Evolutionary conservation across 2,888 invertebrate species (phyloP).

Genomic region (Melangyna quadrimaculata): DNA sequence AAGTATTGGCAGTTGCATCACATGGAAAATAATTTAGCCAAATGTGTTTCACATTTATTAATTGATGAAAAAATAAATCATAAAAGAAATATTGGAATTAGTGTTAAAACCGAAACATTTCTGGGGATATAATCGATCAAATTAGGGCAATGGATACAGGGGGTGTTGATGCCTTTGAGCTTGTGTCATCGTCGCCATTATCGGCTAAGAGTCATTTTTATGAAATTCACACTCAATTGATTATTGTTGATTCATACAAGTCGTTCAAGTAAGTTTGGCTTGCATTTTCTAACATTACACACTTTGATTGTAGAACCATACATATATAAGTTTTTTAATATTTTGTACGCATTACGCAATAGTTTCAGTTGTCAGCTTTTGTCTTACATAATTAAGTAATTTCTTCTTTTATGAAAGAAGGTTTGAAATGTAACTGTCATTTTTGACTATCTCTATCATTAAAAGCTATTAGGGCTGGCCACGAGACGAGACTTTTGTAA

Average conservation of each 20-base stretch:
- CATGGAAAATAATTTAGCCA: background rate
- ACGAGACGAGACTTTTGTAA: no score
- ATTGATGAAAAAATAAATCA: background rate
- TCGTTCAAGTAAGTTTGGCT: background rate
- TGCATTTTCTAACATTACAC: no score
- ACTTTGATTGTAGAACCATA: no score
- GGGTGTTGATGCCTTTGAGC: background rate
- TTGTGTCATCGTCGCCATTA: background rate
- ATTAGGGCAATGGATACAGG: rapidly evolving
- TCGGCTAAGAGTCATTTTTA: background rate
- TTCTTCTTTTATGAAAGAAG: no score
- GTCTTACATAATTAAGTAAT: no score
- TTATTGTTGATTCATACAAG: background rate
- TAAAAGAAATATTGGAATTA: background rate
- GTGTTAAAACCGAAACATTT: background rate
- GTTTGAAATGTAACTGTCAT: no score
- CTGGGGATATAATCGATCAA: background rate
- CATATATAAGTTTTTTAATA: no score
- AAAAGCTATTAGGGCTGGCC: no score
- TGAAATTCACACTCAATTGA: background rate
- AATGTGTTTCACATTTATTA: background rate
- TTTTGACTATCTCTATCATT: no score
- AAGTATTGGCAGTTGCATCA: background rate
- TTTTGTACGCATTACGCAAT: no score
- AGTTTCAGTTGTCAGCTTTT: no score